These are phyloP conservation scores for Jacana jacana DNA, from an alignment of 2,113 vertebrate genomes.

Conservation along the genomic window DNA sequence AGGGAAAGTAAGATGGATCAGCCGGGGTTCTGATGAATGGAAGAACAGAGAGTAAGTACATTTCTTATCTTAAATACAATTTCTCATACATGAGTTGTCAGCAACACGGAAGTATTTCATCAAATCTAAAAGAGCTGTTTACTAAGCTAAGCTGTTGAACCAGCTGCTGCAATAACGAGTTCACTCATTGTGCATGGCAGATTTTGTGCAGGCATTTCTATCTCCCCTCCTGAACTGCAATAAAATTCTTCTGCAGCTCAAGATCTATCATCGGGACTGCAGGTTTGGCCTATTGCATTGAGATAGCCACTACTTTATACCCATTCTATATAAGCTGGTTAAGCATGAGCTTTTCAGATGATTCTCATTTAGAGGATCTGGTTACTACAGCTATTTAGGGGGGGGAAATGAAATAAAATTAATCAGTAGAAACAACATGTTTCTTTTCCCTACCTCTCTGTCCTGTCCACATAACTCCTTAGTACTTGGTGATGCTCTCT, in stretches of 20 bases:
- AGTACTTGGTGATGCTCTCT: constrained; percentile 50
- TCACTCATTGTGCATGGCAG: background rate
- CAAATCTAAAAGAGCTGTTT: background rate
- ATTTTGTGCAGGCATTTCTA: background rate
- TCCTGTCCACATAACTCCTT: constrained; percentile 60
- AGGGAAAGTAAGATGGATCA: constrained; percentile 67
- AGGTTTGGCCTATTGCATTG: background rate
- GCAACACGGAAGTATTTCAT: background rate
- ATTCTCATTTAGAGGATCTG: background rate
- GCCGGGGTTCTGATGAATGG: constrained; percentile 57
- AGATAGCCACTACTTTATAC: background rate
- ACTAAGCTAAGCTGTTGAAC: constrained; percentile 27
- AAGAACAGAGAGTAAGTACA: background rate
- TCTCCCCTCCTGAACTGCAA: background rate
- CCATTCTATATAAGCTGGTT: background rate
- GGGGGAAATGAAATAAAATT: background rate
- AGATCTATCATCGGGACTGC: background rate
- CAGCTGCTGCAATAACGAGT: background rate
- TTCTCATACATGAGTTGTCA: background rate
- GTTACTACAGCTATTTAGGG: background rate
- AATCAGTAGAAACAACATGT: background rate
- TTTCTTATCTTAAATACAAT: background rate
- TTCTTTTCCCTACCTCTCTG: constrained; percentile 35
- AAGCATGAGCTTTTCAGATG: background rate
- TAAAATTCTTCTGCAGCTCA: background rate